These are phyloP conservation scores for Tetramorium bicarinatum DNA, from an alignment of 2,888 invertebrate genomes.

Conservation along the genomic window DNA sequence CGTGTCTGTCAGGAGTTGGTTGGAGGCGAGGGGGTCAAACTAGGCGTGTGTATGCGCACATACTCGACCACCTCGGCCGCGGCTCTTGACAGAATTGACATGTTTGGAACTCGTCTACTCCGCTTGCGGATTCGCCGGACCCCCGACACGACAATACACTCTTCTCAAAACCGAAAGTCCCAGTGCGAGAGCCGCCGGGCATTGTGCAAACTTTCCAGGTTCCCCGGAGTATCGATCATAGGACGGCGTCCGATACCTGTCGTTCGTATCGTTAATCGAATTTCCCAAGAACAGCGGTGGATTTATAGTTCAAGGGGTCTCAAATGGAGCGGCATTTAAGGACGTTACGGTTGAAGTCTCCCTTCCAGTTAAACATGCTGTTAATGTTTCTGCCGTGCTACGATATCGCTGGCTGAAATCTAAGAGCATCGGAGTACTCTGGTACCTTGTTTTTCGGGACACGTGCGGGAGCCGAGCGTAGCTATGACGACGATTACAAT, in stretches of 20 bases:
- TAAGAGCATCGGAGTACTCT: conserved; percentile 16
- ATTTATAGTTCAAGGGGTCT: conserved; percentile 6
- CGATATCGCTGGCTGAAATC: conserved; percentile 18
- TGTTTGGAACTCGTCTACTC: conserved; percentile 80
- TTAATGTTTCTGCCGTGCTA: not conserved
- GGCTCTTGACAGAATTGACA: conserved; percentile 73
- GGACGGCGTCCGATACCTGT: conserved; percentile 24
- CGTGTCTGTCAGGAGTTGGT: conserved; percentile 64
- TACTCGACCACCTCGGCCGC: conserved; percentile 69
- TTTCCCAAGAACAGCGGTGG: conserved; percentile 36
- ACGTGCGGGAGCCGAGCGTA: conserved; percentile 45
- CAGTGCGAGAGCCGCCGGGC: conserved; percentile 61
- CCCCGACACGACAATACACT: conserved; percentile 83
- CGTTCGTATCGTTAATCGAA: conserved; percentile 44
- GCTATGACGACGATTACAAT: conserved; percentile 57
- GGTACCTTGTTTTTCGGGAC: conserved; percentile 29
- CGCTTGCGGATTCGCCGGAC: conserved; percentile 79
- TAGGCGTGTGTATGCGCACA: conserved; percentile 71
- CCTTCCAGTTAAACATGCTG: not conserved
- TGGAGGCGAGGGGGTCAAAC: conserved; percentile 57
- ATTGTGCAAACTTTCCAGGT: conserved; percentile 59
- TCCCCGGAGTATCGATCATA: conserved; percentile 48
- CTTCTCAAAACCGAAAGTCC: conserved; percentile 70
- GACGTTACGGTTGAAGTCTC: not conserved
- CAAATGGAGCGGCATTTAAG: conserved; percentile 17